These are phyloP conservation scores for Prenolepis imparis DNA, from an alignment of 2,888 invertebrate species.

Conservation along the genomic window DNA sequence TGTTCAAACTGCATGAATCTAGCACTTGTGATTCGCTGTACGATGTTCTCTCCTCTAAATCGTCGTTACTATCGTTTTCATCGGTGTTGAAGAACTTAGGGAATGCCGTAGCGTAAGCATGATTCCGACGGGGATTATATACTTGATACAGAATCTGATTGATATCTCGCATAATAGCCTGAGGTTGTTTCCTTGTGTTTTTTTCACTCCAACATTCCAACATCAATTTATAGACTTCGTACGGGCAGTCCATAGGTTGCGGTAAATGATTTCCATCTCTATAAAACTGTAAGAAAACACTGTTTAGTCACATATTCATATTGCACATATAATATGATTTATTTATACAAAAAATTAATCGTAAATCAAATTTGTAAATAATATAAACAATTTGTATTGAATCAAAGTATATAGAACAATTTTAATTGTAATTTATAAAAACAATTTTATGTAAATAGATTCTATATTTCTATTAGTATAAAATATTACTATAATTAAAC, in stretches of 20 bases:
- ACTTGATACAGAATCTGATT: slow-evolving; percentile 93
- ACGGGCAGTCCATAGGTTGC: slow-evolving; percentile 91
- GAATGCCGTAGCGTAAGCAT: slow-evolving; percentile 88
- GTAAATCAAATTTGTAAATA: neutral
- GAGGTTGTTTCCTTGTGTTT: slow-evolving; percentile 92
- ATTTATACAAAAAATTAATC: neutral
- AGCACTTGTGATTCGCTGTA: slow-evolving; percentile 77
- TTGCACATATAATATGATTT: no score
- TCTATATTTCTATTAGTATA: neutral
- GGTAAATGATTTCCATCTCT: slow-evolving; percentile 90
- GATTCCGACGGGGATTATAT: slow-evolving; percentile 89
- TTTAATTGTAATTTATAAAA: neutral
- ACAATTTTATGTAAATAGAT: neutral
- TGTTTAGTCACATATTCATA: slow-evolving; percentile 7
- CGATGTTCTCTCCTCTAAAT: slow-evolving; percentile 81
- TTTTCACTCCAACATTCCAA: slow-evolving; percentile 93
- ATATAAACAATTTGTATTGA: neutral
- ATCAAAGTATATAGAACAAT: neutral
- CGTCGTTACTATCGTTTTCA: slow-evolving; percentile 73
- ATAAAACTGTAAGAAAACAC: slow-evolving; percentile 88
- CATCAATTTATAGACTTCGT: slow-evolving; percentile 92
- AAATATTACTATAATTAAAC: neutral
- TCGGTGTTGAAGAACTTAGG: slow-evolving; percentile 81
- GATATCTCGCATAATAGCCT: slow-evolving; percentile 94
- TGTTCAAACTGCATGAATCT: slow-evolving; percentile 77